Base-by-base conservation (phyloP, 2,113 vertebrate genomes). In the Anoura caudifer region DNA sequence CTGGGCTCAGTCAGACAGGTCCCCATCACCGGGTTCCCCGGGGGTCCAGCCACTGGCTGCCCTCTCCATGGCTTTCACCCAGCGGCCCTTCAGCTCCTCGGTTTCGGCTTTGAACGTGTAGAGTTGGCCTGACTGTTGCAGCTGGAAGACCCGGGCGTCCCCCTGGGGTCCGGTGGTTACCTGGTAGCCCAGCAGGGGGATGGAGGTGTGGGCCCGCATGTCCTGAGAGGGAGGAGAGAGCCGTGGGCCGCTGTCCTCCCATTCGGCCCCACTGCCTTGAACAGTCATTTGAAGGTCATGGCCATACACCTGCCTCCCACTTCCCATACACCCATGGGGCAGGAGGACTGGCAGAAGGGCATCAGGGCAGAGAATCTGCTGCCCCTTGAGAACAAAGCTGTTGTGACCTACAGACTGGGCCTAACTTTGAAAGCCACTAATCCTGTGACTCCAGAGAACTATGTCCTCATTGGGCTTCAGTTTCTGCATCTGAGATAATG, bases 151-250 rank as follows among this genome's bases (percentile, higher is more conserved):
- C 82, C 96, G 96, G 24, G 96, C 79, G 59, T 98, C 97, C 0
- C 95, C 81, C 92, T 94, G 97, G 31, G 95, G 38, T 75, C 97
- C 67, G 5, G 96, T 11, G 1, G 43, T 98, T 97, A 99, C 98
- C 77, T 96, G 95, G 94, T 98, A 99, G 90, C 98, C 98, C 98
- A 98, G 97, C 96, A 99, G 97, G 0, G 99, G 98, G 96, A 99
- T 98, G 97, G 99, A 98, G 97, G 98, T 97, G 90, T 98, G 98
- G 9, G 98, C 98, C 77, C 98, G 98, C 65, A 97, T 97, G 0
- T 99, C 99, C 99, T 99, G 83, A 33, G 63, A 83, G 41, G 9
- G 19, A 79, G 41, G 33, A 81, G n/a, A 82, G 69, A 67, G 47
- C 24, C 2, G 1, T 50, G 86, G 38, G 41, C 20, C 2, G 0